A percentile compares a stretch with the other conserved stretches of the same genome.
Conservation (phyloP, 2,113 vertebrate species). For the Gorsachius goisagi region DNA sequence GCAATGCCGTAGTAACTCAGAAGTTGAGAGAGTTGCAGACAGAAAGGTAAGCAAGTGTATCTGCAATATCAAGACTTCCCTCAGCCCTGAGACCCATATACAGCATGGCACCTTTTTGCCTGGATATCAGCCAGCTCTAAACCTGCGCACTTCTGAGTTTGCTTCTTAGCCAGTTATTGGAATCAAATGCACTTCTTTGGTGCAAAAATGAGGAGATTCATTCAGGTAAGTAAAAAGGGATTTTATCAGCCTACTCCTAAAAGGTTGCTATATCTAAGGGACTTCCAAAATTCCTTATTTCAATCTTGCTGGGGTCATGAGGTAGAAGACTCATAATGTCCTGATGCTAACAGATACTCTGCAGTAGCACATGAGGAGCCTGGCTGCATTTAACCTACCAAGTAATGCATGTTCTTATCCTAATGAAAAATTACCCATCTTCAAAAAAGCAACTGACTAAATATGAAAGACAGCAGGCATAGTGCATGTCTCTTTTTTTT, state of each 20-base stretch:
- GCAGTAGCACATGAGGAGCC: background rate
- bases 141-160: background rate
- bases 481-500: background rate
- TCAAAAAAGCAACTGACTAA: background rate
- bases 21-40: background rate
- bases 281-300: background rate
- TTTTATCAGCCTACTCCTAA: background rate
- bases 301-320: background rate
- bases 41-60: background rate
- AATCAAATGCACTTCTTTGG: background rate
- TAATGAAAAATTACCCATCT: background rate
- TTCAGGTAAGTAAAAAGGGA: background rate
- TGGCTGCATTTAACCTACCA: background rate
- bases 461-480: background rate
- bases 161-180: background rate
- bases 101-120: background rate
- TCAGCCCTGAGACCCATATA: background rate
- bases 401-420: background rate
- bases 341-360: background rate
- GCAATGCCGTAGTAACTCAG: background rate
- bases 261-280: background rate
- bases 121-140: background rate
- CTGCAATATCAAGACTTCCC: background rate
- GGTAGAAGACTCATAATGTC: background rate
- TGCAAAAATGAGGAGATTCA: background rate